Evolutionary conservation across 2,888 invertebrate genomes (phyloP).

Genomic region (Diaprepes abbreviatus): DNA sequence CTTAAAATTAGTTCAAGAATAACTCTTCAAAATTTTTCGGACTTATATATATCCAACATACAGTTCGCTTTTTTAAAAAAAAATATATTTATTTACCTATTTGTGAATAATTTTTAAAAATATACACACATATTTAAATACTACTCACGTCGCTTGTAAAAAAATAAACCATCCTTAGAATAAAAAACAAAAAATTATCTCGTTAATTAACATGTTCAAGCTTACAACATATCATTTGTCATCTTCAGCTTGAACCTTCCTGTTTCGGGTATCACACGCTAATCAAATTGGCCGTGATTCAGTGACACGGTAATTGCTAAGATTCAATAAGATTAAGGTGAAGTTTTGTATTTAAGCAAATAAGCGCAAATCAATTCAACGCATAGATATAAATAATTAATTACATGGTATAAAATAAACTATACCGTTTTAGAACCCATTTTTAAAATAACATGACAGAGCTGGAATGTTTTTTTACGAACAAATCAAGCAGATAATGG

Average conservation of each 20-base stretch:
- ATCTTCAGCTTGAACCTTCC: conserved; percentile 30
- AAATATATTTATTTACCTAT: too few species aligned
- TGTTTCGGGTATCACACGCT: conserved; percentile 39
- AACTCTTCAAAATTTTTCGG: too few species aligned
- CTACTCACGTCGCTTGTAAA: too few species aligned
- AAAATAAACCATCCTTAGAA: too few species aligned
- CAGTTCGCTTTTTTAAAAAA: too few species aligned
- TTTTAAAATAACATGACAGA: not conserved
- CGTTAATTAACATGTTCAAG: not conserved
- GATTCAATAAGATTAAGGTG: conserved; percentile 23
- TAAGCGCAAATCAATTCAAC: conserved; percentile 26
- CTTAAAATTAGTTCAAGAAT: too few species aligned
- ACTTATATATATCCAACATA: too few species aligned
- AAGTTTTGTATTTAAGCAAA: conserved; percentile 38
- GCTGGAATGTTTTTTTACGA: not conserved
- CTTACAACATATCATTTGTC: conserved; percentile 20
- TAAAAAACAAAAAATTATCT: not conserved
- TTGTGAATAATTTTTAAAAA: too few species aligned
- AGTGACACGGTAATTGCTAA: conserved; percentile 42
- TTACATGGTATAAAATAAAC: conserved; percentile 25
- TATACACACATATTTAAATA: too few species aligned
- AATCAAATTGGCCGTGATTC: conserved; percentile 40
- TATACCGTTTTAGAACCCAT: conserved; percentile 14
- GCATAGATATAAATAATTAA: conserved; percentile 24
- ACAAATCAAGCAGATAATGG: too few species aligned